Percentiles rank a stretch among this genome's conserved stretches.
phyloP scores from a whole-genome alignment of 2,888 invertebrate genomes.

The Oxycera nigricornis region DNA sequence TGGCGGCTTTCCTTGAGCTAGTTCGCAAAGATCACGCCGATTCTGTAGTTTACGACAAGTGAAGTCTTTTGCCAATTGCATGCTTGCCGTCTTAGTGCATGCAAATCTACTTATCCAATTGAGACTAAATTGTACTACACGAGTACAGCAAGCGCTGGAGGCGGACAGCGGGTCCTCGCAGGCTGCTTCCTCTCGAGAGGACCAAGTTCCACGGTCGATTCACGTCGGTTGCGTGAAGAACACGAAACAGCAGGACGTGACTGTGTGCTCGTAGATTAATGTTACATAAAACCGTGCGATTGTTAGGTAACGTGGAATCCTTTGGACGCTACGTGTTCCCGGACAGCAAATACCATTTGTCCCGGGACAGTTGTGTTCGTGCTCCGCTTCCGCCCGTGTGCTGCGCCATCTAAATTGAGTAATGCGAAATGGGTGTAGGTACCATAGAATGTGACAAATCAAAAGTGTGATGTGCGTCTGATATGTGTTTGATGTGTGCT shows the following conservation, averaged over 20 bases:
- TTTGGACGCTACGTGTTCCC: not conserved
- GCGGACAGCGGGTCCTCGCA: too few species aligned
- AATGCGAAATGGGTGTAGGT: not conserved
- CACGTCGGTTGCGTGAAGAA: not conserved
- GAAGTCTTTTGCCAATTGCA: not conserved
- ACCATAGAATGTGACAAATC: slow-evolving; percentile 29
- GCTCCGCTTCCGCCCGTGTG: not conserved
- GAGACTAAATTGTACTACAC: too few species aligned
- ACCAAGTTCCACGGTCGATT: not conserved
- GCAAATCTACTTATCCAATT: not conserved
- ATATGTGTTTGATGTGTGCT: slow-evolving; percentile 12
- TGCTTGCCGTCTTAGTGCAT: not conserved
- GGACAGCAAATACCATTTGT: not conserved
- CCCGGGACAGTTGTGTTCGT: not conserved
- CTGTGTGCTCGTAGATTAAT: too few species aligned
- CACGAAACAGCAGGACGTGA: too few species aligned
- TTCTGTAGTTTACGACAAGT: not conserved
- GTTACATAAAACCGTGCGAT: too few species aligned
- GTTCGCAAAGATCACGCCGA: slow-evolving; percentile 8
- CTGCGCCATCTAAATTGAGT: not conserved
- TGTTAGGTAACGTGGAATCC: too few species aligned
- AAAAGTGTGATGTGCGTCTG: slow-evolving; percentile 36
- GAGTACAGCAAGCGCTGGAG: too few species aligned
- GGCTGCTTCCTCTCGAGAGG: too few species aligned
- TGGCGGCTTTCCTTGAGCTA: slow-evolving; percentile 29